Conservation (phyloP, 2,113 vertebrate species). For the Sardina pilchardus region DNA sequence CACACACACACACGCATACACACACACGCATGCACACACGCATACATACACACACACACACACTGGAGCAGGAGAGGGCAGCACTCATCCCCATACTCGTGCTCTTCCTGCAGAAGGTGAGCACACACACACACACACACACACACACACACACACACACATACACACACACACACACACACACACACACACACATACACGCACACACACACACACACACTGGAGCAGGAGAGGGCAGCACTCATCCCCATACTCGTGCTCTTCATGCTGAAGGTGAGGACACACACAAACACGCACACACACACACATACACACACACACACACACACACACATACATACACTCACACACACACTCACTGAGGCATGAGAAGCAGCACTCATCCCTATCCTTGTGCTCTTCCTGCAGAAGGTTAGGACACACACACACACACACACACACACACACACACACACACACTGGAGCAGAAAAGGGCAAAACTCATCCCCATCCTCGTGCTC, state of each 20-base stretch:
- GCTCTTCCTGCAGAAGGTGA: conserved; percentile 91
- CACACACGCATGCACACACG: neutral
- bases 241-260: no score
- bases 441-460: no score
- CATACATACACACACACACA: neutral
- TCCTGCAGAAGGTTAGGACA: no score
- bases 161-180: neutral
- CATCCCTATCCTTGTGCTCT: no score
- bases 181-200: neutral
- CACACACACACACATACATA: neutral
- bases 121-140: neutral
- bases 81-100: conserved; percentile 90
- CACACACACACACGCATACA: neutral
- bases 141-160: neutral
- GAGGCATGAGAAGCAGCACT: neutral
- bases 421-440: no score
- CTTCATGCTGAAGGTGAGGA: neutral
- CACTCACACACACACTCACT: neutral
- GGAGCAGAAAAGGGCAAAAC: no score
- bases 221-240: no score
- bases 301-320: neutral
- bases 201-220: conserved; percentile 52
- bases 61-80: conserved; percentile 81
- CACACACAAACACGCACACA: neutral
- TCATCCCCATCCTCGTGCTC: no score